Conservation (phyloP, 2,113 vertebrate species). For the Hyaena hyaena region DNA sequence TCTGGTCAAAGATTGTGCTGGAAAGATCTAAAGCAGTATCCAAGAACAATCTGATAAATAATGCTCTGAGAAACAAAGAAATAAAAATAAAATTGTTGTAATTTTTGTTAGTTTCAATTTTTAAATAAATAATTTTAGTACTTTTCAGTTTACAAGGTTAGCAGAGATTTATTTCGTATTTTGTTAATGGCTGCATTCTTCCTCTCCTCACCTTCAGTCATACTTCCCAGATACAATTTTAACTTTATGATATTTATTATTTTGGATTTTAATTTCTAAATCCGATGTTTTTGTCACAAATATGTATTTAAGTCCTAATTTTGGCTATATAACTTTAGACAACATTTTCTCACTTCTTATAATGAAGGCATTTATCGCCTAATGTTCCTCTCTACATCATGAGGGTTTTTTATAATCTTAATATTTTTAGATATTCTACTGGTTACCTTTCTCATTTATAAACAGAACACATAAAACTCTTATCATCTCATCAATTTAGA, state of each 20-base stretch:
- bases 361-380: background rate
- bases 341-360: background rate
- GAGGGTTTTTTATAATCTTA: background rate
- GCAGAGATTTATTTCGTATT: background rate
- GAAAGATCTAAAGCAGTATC: background rate
- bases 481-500: background rate
- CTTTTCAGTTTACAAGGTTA: background rate
- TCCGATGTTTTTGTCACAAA: background rate
- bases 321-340: background rate
- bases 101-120: background rate
- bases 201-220: background rate
- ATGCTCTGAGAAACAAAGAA: background rate
- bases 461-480: background rate
- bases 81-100: background rate
- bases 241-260: background rate
- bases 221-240: background rate
- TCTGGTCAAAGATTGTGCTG: background rate
- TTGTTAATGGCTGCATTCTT: background rate
- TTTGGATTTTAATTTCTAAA: background rate
- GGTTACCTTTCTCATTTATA: background rate
- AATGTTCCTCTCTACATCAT: background rate
- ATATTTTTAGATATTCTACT: background rate
- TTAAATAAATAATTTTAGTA: background rate
- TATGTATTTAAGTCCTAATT: background rate
- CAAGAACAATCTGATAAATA: background rate